A percentile compares a stretch with the other conserved stretches of the same genome.
Evolutionary conservation across 1,140 invertebrate genomes (phyloP).

Genomic region (Nasonia longicornis): DNA sequence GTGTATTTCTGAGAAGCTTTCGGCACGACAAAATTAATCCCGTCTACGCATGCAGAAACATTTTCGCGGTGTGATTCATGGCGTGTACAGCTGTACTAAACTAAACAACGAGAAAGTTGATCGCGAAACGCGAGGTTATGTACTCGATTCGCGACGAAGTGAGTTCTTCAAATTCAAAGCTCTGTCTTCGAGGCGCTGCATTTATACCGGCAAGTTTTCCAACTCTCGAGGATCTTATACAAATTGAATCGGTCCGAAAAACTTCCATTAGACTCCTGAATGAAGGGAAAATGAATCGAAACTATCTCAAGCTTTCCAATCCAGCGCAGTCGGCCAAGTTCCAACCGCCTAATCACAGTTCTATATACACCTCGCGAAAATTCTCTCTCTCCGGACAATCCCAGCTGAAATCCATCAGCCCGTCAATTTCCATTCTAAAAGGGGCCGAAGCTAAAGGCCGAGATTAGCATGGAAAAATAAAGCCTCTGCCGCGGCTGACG

Average conservation of each 20-base stretch:
- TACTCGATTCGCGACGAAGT: too few species aligned
- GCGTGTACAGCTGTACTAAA: too few species aligned
- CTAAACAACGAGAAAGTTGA: too few species aligned
- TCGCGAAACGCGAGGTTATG: too few species aligned
- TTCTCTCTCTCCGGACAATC: background rate
- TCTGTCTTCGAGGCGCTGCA: too few species aligned
- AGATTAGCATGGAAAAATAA: background rate
- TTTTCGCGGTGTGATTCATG: too few species aligned
- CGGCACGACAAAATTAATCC: too few species aligned
- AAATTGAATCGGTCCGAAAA: background rate
- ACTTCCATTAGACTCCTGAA: background rate
- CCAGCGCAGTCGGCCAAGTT: background rate
- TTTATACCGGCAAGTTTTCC: background rate
- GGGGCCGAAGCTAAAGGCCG: background rate
- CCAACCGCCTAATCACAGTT: background rate
- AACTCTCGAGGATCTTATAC: background rate
- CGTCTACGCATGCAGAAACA: too few species aligned
- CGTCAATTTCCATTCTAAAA: background rate
- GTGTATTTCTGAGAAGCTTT: background rate
- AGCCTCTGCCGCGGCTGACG: too few species aligned
- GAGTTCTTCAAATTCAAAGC: too few species aligned
- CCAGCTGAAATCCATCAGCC: background rate
- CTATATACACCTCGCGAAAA: background rate
- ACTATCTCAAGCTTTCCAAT: background rate
- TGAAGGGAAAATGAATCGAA: background rate